A percentile compares a stretch with the other conserved stretches of the same genome.
Conservation (phyloP, 2,888 invertebrate species). For the Alloplasta piceator region DNA sequence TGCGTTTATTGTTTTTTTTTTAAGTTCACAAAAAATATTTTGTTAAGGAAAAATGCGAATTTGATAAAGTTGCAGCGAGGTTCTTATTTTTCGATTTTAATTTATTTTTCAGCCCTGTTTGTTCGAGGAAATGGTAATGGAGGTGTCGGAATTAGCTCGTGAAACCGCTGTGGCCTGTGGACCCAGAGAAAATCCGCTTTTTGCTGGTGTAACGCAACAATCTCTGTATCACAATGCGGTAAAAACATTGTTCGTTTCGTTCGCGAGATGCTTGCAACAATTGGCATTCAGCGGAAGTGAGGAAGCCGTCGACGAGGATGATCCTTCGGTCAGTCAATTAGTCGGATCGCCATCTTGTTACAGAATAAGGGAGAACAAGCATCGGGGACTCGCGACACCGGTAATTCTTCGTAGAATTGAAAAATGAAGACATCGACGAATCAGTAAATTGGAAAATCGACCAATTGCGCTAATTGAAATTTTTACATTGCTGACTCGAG, state of each 20-base stretch:
- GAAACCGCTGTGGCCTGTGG: constrained; percentile 90
- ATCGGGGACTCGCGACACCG: constrained; percentile 74
- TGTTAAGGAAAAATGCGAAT: too few relatives aligned
- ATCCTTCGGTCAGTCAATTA: constrained; percentile 86
- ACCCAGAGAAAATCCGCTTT: constrained; percentile 86
- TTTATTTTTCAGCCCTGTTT: constrained; percentile 86
- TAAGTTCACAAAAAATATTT: too few relatives aligned
- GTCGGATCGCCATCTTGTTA: constrained; percentile 86
- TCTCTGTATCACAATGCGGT: constrained; percentile 78
- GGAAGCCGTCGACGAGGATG: constrained; percentile 85
- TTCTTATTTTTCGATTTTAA: constrained; percentile 1
- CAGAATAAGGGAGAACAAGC: constrained; percentile 77
- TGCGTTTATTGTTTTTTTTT: too few relatives aligned
- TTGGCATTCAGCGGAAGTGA: constrained; percentile 89
- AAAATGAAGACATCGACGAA: too few relatives aligned
- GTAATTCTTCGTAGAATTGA: constrained; percentile 65
- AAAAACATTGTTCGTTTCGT: constrained; percentile 78
- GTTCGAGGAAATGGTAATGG: constrained; percentile 89
- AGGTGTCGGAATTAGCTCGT: constrained; percentile 88
- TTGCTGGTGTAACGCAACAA: constrained; percentile 84
- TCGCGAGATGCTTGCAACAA: constrained; percentile 87
- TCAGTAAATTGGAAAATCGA: too few relatives aligned
- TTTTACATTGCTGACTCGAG: too few relatives aligned
- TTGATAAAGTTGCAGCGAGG: too few relatives aligned
- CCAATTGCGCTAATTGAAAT: too few relatives aligned